phyloP scores from a whole-genome alignment of 2,797 vertebrate genomes.

The Rachycentron canadum region DNA sequence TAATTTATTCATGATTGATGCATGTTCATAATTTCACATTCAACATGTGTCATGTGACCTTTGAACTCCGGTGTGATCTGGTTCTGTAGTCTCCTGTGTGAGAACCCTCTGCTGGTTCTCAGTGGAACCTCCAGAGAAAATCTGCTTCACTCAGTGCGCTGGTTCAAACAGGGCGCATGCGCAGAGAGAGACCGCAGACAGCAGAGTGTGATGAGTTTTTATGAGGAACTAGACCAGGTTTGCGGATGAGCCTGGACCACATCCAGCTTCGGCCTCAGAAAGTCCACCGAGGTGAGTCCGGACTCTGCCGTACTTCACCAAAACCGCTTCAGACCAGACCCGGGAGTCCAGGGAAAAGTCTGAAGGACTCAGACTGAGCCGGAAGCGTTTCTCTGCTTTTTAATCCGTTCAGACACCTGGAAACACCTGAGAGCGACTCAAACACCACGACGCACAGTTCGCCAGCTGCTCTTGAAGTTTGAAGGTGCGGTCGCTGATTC shows the following conservation, averaged over 20 bases:
- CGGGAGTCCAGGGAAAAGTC: no score
- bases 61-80: no score
- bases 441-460: neutral
- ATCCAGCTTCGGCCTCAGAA: no score
- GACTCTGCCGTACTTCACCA: no score
- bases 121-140: neutral
- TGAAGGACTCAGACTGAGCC: neutral
- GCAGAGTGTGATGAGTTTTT: neutral
- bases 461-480: neutral
- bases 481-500: slow-evolving; percentile 5
- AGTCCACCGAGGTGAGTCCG: slow-evolving; percentile 30
- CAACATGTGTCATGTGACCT: no score
- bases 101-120: neutral
- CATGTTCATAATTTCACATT: no score
- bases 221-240: no score
- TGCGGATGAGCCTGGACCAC: neutral
- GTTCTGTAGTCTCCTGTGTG: no score
- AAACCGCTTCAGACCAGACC: no score
- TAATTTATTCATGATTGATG: no score
- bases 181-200: neutral
- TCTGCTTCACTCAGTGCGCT: neutral
- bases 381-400: neutral
- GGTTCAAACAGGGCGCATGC: slow-evolving; percentile 15
- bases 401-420: neutral
- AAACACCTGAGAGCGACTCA: no score